Evolutionary conservation across 1,140 invertebrate genomes (phyloP).

Genomic region (Chelonus insularis): DNA sequence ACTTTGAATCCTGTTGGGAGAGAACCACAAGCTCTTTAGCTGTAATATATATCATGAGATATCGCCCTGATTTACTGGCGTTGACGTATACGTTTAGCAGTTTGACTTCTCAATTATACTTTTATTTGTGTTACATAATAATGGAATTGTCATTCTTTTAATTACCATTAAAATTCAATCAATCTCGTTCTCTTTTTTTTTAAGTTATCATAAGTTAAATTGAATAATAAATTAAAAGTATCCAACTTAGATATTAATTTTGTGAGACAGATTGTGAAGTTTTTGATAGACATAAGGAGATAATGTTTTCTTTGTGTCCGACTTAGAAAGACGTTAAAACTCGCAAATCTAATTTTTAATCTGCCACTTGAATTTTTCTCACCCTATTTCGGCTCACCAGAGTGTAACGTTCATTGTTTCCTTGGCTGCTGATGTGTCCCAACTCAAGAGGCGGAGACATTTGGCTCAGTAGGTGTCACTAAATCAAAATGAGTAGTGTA

Average conservation of each 20-base stretch:
- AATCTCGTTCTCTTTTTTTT: too few species aligned
- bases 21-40: constrained; percentile 16
- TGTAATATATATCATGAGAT: constrained; percentile 1
- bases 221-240: too few species aligned
- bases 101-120: constrained; percentile 3
- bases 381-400: constrained; percentile 6
- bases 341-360: too few species aligned
- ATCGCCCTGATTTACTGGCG: constrained; percentile 13
- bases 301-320: too few species aligned
- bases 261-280: too few species aligned
- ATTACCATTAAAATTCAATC: too few species aligned
- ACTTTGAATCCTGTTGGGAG: constrained; percentile 21
- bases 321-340: constrained; percentile 10
- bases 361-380: constrained; percentile 16
- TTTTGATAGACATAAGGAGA: too few species aligned
- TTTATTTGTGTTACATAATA: too few species aligned
- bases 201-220: too few species aligned
- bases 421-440: not conserved
- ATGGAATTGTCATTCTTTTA: too few species aligned
- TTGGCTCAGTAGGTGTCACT: constrained; percentile 23
- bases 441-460: constrained; percentile 1
- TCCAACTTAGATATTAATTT: not conserved
- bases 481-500: constrained; percentile 41
- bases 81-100: not conserved
- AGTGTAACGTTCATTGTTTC: constrained; percentile 18